A percentile compares a stretch with the other conserved stretches of the same genome.
These are phyloP conservation scores for Lithobates sylvaticus DNA, from an alignment of 2,797 vertebrate species.

Conservation along the genomic window DNA sequence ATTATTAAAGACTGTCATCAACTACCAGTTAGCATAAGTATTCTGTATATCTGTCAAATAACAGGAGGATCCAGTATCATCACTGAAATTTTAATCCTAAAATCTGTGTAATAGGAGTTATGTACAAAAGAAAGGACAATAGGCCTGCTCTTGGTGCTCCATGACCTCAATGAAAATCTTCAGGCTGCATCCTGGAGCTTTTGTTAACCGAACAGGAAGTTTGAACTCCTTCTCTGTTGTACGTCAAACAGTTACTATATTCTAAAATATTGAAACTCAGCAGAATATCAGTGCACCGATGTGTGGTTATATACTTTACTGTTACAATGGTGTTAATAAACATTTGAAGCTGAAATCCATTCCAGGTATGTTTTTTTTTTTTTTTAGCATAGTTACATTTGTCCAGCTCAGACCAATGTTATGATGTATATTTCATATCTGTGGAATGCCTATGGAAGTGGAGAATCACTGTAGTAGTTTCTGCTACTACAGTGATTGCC, in stretches of 20 bases:
- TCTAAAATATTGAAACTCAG: not conserved
- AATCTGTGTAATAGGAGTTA: not conserved
- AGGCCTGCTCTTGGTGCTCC: not conserved
- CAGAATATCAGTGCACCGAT: not conserved
- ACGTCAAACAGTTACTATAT: not conserved
- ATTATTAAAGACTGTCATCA: not conserved
- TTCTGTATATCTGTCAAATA: not conserved
- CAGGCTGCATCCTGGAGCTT: not conserved
- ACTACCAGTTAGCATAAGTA: not conserved
- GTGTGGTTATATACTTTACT: not conserved
- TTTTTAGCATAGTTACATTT: too few species aligned
- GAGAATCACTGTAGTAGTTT: too few species aligned
- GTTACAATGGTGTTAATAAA: not conserved
- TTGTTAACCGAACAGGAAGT: not conserved
- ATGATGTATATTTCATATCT: too few species aligned
- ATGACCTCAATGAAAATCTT: not conserved
- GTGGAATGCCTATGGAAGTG: too few species aligned
- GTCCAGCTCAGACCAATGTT: too few species aligned
- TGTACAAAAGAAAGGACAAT: not conserved
- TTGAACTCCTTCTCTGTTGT: not conserved
- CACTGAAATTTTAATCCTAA: not conserved
- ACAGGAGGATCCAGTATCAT: not conserved
- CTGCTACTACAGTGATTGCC: too few species aligned
- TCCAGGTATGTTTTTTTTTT: too few species aligned
- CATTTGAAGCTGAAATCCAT: too few species aligned